These are phyloP conservation scores for Ceratotherium simum DNA, from an alignment of 2,113 vertebrate species.

Conservation along the genomic window DNA sequence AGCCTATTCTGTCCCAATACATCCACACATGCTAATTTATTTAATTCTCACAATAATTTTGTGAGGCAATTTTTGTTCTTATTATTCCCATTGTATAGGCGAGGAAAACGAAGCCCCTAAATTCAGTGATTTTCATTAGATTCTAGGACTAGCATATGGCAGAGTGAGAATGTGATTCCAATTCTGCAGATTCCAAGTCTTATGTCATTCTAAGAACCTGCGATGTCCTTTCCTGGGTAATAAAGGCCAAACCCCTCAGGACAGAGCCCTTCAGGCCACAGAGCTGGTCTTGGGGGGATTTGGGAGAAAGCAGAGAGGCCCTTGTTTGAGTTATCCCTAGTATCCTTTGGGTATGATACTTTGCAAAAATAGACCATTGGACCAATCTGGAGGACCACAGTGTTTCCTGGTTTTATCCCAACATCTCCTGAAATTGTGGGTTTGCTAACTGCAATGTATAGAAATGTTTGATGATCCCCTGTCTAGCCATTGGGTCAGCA, in stretches of 20 bases:
- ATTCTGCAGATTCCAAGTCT: not conserved
- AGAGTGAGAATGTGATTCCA: not conserved
- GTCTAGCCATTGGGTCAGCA: not conserved
- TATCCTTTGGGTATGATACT: not conserved
- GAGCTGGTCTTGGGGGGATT: not conserved
- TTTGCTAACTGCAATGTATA: not conserved
- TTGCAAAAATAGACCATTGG: not conserved
- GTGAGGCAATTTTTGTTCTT: not conserved
- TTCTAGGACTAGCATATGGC: not conserved
- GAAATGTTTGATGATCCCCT: not conserved
- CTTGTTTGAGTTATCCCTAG: not conserved
- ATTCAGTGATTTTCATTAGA: not conserved
- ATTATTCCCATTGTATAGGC: not conserved
- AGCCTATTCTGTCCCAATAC: not conserved
- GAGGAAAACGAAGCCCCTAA: not conserved
- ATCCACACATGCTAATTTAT: not conserved
- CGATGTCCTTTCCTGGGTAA: not conserved
- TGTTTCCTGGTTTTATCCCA: not conserved
- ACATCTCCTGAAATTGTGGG: not conserved
- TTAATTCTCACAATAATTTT: slow-evolving; percentile 12
- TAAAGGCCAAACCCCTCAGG: not conserved
- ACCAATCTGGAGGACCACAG: not conserved
- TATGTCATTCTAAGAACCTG: not conserved
- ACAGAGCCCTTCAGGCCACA: accelerated
- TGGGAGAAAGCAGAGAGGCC: not conserved